A percentile compares a stretch with the other conserved stretches of the same genome.
phyloP scores from a whole-genome alignment of 92 coral and sea anemone genomes.

The Palythoa heliodiscus region DNA sequence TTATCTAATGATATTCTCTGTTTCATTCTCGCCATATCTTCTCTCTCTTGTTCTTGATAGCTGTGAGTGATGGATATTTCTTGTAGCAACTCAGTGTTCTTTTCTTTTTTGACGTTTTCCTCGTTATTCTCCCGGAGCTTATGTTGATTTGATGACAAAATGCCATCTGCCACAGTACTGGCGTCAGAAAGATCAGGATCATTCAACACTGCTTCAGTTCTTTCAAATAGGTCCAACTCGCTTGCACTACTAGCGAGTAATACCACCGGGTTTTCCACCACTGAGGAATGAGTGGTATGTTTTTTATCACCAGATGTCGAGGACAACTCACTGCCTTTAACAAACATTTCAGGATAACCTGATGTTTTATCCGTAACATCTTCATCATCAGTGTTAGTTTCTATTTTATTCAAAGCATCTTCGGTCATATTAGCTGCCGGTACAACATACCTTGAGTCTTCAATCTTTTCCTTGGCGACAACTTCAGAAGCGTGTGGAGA shows the following conservation, averaged over 20 bases:
- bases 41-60: not conserved
- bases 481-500: not conserved
- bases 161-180: conserved; percentile 14
- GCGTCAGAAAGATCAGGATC: conserved; percentile 14
- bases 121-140: not conserved
- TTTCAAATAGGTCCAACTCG: conserved; percentile 35
- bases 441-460: not conserved
- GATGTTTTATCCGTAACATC: not conserved
- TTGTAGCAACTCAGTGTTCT: not conserved
- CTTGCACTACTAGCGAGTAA: conserved; percentile 12
- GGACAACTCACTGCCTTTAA: not conserved
- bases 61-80: not conserved
- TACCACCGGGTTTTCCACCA: not conserved
- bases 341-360: not conserved
- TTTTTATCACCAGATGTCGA: not conserved
- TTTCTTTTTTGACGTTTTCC: not conserved
- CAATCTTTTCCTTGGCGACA: not conserved
- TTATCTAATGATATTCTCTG: not conserved
- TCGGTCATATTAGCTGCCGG: not conserved
- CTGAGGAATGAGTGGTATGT: not conserved
- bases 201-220: conserved; percentile 20
- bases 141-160: not conserved
- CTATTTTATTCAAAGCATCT: not conserved
- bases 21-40: not conserved
- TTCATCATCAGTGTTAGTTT: not conserved